A percentile compares a stretch with the other conserved stretches of the same genome.
phyloP scores from a whole-genome alignment of 1,140 invertebrate species.

The Tetragnatha versicolor region DNA sequence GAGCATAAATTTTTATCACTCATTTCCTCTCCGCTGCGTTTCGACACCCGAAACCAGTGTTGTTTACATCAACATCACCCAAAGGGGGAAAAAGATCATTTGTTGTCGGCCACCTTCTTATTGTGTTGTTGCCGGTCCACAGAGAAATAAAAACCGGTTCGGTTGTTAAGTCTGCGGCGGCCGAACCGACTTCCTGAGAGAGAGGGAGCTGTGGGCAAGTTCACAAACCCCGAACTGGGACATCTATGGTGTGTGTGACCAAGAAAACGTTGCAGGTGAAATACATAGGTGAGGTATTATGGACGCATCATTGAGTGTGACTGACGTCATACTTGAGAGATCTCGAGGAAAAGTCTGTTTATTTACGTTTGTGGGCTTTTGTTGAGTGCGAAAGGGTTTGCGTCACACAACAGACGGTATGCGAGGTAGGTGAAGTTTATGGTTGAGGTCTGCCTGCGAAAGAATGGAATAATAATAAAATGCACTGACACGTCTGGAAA shows the following conservation, averaged over 20 bases:
- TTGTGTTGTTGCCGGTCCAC: not conserved
- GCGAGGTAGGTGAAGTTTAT: too few relatives aligned
- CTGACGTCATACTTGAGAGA: conserved; percentile 1
- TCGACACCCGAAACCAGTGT: too few relatives aligned
- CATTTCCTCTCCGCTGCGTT: too few relatives aligned
- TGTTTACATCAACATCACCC: not conserved
- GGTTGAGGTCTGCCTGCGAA: too few relatives aligned
- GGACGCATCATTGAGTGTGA: conserved; percentile 12
- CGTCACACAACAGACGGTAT: too few relatives aligned
- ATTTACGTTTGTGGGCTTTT: too few relatives aligned
- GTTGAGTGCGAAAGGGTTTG: too few relatives aligned
- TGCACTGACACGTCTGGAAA: too few relatives aligned
- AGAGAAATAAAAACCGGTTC: conserved; percentile 32
- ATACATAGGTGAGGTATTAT: conserved; percentile 1
- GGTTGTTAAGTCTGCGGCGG: not conserved
- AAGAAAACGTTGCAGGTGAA: conserved; percentile 28
- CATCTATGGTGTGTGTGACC: conserved; percentile 3
- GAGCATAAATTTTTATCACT: too few relatives aligned
- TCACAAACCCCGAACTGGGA: conserved; percentile 37
- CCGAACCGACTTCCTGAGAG: conserved; percentile 4
- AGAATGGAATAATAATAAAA: too few relatives aligned
- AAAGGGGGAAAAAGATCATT: not conserved
- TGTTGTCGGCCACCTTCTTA: not conserved
- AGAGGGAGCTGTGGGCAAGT: not conserved
- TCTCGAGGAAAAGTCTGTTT: not conserved